These are phyloP conservation scores for Pseudomugil tenellus DNA, from an alignment of 2,797 vertebrate species.

Conservation along the genomic window DNA sequence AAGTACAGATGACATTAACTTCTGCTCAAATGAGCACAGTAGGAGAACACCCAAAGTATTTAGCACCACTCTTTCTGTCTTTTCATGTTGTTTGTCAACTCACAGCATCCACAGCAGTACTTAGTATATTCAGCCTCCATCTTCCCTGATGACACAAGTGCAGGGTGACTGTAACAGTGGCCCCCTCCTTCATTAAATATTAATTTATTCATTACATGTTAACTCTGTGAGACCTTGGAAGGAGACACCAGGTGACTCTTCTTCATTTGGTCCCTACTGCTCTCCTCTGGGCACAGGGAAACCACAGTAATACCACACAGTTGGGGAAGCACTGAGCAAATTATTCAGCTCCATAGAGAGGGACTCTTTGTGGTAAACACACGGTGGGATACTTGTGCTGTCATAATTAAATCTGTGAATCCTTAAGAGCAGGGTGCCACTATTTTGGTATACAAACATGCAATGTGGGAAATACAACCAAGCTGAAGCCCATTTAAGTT, in stretches of 20 bases:
- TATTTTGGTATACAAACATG: slow-evolving; percentile 55
- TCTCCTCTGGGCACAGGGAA: slow-evolving; percentile 76
- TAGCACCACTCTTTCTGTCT: slow-evolving; percentile 67
- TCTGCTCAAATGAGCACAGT: slow-evolving; percentile 72
- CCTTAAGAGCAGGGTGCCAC: slow-evolving; percentile 66
- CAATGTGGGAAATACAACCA: slow-evolving; percentile 44
- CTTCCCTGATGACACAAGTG: slow-evolving; percentile 61
- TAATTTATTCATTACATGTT: slow-evolving; percentile 89
- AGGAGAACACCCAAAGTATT: slow-evolving; percentile 68
- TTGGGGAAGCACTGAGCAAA: slow-evolving; percentile 78
- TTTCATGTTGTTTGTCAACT: slow-evolving; percentile 78
- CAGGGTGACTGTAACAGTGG: slow-evolving; percentile 56
- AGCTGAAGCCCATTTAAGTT: background rate
- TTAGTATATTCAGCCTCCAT: slow-evolving; percentile 63
- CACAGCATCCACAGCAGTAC: slow-evolving; percentile 58
- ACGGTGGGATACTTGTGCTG: slow-evolving; percentile 70
- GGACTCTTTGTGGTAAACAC: slow-evolving; percentile 80
- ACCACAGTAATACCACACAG: slow-evolving; percentile 79
- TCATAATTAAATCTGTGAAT: slow-evolving; percentile 83
- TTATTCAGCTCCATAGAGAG: slow-evolving; percentile 79
- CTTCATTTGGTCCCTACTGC: slow-evolving; percentile 80
- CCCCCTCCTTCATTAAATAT: slow-evolving; percentile 81
- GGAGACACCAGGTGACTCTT: slow-evolving; percentile 80
- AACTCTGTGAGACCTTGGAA: slow-evolving; percentile 81
- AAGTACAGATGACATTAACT: slow-evolving; percentile 74